phyloP scores from a whole-genome alignment of 2,113 vertebrate genomes.

The Tychaedon coryphoeus region DNA sequence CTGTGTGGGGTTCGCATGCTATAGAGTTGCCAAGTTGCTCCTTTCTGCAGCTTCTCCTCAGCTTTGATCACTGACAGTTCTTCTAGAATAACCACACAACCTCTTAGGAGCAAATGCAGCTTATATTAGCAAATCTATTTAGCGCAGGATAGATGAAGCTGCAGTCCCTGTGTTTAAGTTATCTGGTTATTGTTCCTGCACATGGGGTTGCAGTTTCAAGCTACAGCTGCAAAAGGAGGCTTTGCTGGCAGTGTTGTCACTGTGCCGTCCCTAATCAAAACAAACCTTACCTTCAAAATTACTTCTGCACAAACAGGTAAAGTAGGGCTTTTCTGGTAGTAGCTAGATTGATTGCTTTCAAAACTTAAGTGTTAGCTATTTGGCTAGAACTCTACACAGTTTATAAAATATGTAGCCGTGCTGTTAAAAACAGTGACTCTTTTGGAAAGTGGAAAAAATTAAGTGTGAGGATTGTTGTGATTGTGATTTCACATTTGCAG shows the following conservation, averaged over 20 bases:
- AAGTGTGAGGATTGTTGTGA: neutral
- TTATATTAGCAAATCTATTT: neutral
- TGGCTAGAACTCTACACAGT: neutral
- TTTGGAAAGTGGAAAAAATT: neutral
- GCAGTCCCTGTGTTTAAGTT: neutral
- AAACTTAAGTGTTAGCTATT: neutral
- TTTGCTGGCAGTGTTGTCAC: neutral
- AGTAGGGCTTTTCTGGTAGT: neutral
- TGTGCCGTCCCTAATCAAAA: neutral
- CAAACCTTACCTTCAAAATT: neutral
- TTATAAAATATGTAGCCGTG: neutral
- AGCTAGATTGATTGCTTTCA: neutral
- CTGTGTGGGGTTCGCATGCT: neutral
- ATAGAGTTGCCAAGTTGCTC: neutral
- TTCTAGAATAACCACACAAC: neutral
- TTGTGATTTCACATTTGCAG: neutral
- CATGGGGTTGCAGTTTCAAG: neutral
- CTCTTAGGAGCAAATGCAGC: neutral
- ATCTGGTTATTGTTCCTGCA: neutral
- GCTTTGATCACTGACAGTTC: neutral
- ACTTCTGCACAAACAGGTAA: neutral
- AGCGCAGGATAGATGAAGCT: neutral
- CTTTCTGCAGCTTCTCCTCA: neutral
- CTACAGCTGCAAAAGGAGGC: neutral
- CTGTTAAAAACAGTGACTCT: neutral